phyloP scores from a whole-genome alignment of 2,888 invertebrate species.

The Aspidiotus destructor region DNA sequence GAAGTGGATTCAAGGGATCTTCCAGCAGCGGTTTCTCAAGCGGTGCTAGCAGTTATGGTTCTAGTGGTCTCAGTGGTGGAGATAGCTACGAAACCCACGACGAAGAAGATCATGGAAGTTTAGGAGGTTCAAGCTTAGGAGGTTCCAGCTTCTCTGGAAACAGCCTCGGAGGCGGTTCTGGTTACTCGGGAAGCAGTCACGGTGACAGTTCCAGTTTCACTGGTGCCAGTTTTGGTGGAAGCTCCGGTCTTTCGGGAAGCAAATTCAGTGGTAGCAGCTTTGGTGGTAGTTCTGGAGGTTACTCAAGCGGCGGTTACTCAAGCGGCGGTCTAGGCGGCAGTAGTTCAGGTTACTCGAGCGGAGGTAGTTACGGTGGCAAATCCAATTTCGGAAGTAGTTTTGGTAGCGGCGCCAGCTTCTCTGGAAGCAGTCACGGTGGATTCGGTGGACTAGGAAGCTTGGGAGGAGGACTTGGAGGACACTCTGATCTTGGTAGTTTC shows the following conservation, averaged over 20 bases:
- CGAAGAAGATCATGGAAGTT: background rate
- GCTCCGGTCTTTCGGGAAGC: too few relatives aligned
- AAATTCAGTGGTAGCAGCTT: too few relatives aligned
- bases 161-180: background rate
- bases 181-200: background rate
- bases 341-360: background rate
- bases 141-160: background rate
- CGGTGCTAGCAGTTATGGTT: background rate
- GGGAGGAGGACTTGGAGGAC: slow-evolving; percentile 6
- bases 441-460: background rate
- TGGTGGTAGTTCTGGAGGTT: too few relatives aligned
- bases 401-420: slow-evolving; percentile 1
- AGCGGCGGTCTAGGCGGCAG: too few relatives aligned
- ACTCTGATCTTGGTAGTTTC: background rate
- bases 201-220: too few relatives aligned
- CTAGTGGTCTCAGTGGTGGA: background rate
- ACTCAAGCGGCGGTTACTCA: too few relatives aligned
- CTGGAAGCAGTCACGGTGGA: background rate
- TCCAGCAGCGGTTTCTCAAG: background rate
- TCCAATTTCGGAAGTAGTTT: background rate
- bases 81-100: background rate
- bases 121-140: background rate
- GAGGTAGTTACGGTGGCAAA: background rate
- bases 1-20: background rate
- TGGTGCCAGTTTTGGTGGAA: too few relatives aligned